Evolutionary conservation across 2,888 invertebrate genomes (phyloP), one percentile per base, ranked within the genome.

Genomic region (Erannis defoliaria): DNA sequence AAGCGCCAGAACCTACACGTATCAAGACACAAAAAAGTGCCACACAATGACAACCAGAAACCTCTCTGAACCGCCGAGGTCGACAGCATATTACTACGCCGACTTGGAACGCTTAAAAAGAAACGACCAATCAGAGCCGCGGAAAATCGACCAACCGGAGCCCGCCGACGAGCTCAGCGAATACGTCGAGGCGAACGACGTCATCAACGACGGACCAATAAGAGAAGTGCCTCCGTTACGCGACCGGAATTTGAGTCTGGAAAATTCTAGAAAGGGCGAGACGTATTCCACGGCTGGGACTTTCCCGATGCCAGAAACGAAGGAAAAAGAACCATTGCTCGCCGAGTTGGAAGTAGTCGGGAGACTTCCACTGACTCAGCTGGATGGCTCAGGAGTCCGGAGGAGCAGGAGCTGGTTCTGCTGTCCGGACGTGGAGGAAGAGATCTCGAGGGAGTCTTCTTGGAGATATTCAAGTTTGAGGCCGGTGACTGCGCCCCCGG

Each of bases 321-420:
- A 90, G 35, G 91, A 93, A 29, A 92, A 92, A 45, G 91, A 91
- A 48, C 90, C 91, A 0, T 42, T 92, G 29, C 45, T 90, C 1
- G 91, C 92, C 0, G 93, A 93, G 40, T 33, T 93, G 51, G 90
- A 91, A 45, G 83, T 88, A 0, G 93, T 92, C 0, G 92, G 92
- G 0, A 64, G 91, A 1, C 48, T 91, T 26, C 92, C 92, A 1
- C 45, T 92, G 48, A 89, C 83, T 0, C 89, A 91, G 67, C 46
- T 92, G 70, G 90, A 89, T 0, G 74, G 81, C 0, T 73, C 85
- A 0, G 89, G 89, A 1, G 90, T 94, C 0, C 84, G 94, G 48
- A 84, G 94, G 65, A 94, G 94, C 72, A 79, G 95, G 57, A 94
- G 94, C 74, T 95, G 95, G 91, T 90, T 95, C 66, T 95, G 95